These are phyloP conservation scores for Spicauda simplicius DNA, from an alignment of 2,888 invertebrate species.

Conservation along the genomic window DNA sequence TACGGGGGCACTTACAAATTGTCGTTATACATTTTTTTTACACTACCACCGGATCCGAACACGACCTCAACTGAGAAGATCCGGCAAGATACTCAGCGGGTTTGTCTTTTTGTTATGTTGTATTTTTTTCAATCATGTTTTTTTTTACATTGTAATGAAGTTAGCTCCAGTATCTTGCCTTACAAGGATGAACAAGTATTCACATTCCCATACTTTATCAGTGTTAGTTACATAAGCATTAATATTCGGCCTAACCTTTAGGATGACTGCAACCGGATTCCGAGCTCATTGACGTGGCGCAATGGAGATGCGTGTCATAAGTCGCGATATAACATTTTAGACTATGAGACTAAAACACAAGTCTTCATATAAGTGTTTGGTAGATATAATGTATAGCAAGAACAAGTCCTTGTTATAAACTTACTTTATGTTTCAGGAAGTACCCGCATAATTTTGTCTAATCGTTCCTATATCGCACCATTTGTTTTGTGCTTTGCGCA, in stretches of 20 bases:
- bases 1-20: no score
- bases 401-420: no score
- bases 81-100: no score
- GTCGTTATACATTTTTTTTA: no score
- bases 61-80: no score
- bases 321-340: conserved; percentile 10
- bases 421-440: not conserved
- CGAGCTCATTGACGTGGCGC: conserved; percentile 17
- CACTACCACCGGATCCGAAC: no score
- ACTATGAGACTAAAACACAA: not conserved
- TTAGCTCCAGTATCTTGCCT: no score
- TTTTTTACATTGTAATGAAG: no score
- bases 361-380: not conserved
- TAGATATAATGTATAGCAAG: not conserved
- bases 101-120: no score
- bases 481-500: not conserved
- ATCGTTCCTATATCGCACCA: not conserved
- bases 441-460: not conserved
- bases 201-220: not conserved
- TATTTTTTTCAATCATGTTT: no score
- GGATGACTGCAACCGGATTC: conserved; percentile 25
- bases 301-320: conserved; percentile 23
- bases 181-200: no score
- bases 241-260: conserved; percentile 52
- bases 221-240: conserved; percentile 24